Evolutionary conservation across 2,113 vertebrate species (phyloP).

Genomic region (Brachyhypopomus occidentalis): DNA sequence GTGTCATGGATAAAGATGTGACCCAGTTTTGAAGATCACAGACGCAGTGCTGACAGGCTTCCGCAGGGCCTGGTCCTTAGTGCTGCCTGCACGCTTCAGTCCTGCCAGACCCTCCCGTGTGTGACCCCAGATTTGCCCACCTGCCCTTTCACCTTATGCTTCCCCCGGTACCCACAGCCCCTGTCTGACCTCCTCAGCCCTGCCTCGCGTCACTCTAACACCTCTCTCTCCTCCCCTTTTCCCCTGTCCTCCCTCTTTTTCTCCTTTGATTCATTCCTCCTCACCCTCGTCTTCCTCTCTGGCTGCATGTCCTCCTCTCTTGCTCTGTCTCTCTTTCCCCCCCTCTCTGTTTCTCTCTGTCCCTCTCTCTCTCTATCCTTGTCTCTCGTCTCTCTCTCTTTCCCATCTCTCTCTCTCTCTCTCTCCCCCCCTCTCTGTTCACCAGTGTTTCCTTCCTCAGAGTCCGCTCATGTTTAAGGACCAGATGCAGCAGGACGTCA

Average conservation of each 20-base stretch:
- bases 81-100: not conserved
- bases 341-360: not conserved
- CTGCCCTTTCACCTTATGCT: not conserved
- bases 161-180: slow-evolving; percentile 33
- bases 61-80: too few species aligned
- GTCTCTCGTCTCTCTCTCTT: slow-evolving; percentile 17
- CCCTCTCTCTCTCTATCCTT: not conserved
- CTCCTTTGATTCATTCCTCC: slow-evolving; percentile 12
- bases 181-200: slow-evolving; percentile 64
- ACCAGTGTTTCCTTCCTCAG: slow-evolving; percentile 99
- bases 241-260: slow-evolving; percentile 73
- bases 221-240: slow-evolving; percentile 73
- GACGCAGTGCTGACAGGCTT: too few species aligned
- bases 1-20: too few species aligned
- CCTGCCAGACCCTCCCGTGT: not conserved
- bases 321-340: not conserved
- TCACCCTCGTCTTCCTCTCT: not conserved
- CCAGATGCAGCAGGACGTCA: slow-evolving; percentile 99
- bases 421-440: slow-evolving; percentile 75
- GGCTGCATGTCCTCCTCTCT: not conserved
- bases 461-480: slow-evolving; percentile 99
- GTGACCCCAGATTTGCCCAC: not conserved
- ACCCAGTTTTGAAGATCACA: too few species aligned
- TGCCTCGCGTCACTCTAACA: slow-evolving; percentile 65
- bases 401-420: slow-evolving; percentile 38